phyloP scores from a whole-genome alignment of 2,888 invertebrate species.

The Nesidiocoris tenuis region DNA sequence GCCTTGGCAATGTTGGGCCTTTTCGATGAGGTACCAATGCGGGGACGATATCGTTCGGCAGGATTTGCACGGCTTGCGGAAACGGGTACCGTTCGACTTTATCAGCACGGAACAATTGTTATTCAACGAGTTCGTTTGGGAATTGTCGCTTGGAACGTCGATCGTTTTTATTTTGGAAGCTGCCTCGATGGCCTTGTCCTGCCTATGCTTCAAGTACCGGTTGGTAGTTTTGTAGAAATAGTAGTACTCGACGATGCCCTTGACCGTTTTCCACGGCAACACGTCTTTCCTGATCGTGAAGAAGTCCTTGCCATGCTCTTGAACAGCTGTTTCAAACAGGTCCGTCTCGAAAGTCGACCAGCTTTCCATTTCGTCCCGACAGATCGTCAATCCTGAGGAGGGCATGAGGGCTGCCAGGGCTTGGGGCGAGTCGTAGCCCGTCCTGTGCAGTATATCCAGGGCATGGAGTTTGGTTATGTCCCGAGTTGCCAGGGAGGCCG shows the following conservation, averaged over 20 bases:
- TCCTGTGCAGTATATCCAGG: conserved; percentile 93
- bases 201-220: conserved; percentile 96
- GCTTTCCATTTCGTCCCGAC: conserved; percentile 98
- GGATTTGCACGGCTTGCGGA: conserved; percentile 66
- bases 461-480: conserved; percentile 98
- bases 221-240: conserved; percentile 99
- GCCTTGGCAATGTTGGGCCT: conserved; percentile 69
- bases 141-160: conserved; percentile 95
- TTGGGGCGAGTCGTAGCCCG: conserved; percentile 84
- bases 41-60: conserved; percentile 58
- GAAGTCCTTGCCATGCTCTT: conserved; percentile 98
- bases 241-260: conserved; percentile 98
- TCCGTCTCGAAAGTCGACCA: conserved; percentile 99
- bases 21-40: not conserved
- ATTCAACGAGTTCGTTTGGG: conserved; percentile 70
- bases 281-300: conserved; percentile 96
- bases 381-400: conserved; percentile 81
- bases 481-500: conserved; percentile 96
- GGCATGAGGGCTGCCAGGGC: conserved; percentile 91
- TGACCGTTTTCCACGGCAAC: conserved; percentile 96
- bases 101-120: conserved; percentile 50
- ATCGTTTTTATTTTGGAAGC: conserved; percentile 99
- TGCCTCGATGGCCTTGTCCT: conserved; percentile 95
- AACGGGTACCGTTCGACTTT: conserved; percentile 54
- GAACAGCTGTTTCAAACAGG: conserved; percentile 97